Evolutionary conservation across 2,888 invertebrate genomes (phyloP).

Genomic region (Drosophila prostipennis): DNA sequence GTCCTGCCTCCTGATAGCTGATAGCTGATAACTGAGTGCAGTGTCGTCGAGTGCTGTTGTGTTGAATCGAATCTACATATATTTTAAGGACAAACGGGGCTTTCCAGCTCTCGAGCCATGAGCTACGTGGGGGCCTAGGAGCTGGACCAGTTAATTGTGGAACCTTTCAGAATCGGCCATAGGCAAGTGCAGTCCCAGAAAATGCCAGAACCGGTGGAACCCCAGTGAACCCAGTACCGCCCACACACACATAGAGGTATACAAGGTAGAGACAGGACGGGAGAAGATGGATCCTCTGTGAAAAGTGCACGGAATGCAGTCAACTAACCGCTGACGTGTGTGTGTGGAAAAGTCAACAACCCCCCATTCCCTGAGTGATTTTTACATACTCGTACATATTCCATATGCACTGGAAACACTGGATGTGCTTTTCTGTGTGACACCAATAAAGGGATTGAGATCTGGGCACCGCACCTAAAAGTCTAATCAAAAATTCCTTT

Average conservation of each 20-base stretch:
- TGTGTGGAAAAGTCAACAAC: conserved; percentile 9
- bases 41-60: conserved; percentile 16
- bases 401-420: background rate
- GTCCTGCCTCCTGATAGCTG: conserved; percentile 3
- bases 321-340: conserved; percentile 2
- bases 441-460: background rate
- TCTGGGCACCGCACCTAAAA: conserved; percentile 34
- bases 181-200: conserved; percentile 4
- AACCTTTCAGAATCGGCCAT: conserved; percentile 15
- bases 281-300: background rate
- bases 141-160: conserved; percentile 10
- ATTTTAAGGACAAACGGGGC: background rate
- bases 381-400: too few species aligned
- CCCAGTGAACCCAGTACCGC: conserved; percentile 2
- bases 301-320: background rate
- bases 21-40: conserved; percentile 39
- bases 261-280: background rate
- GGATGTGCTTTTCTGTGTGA: background rate
- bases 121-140: background rate
- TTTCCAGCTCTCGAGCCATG: conserved; percentile 1
- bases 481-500: conserved; percentile 42
- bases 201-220: conserved; percentile 4
- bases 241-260: conserved; percentile 1
- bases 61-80: background rate
- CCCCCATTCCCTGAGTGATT: background rate